These are phyloP conservation scores for Neoscelio sp. DNA, from an alignment of 2,888 invertebrate genomes.

Conservation along the genomic window DNA sequence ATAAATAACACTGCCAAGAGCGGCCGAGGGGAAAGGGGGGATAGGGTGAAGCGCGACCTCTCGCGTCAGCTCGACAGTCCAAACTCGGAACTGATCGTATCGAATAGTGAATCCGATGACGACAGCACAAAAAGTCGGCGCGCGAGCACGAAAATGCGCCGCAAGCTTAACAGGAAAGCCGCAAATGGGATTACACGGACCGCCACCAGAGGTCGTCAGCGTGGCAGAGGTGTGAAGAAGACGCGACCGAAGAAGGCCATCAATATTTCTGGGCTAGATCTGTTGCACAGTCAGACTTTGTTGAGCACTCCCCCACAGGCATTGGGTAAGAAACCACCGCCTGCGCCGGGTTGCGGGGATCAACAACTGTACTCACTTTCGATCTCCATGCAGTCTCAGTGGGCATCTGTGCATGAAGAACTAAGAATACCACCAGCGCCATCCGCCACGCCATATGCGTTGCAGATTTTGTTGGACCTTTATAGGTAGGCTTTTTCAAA, in stretches of 20 bases:
- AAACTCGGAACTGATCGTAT: constrained; percentile 80
- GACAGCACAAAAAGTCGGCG: constrained; percentile 78
- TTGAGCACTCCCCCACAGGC: constrained; percentile 92
- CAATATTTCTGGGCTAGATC: constrained; percentile 94
- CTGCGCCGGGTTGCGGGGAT: constrained; percentile 96
- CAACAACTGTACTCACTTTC: constrained; percentile 93
- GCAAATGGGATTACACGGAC: constrained; percentile 75
- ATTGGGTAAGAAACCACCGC: constrained; percentile 89
- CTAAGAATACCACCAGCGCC: constrained; percentile 92
- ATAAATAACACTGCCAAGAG: constrained; percentile 83
- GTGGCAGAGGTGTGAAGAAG: constrained; percentile 86
- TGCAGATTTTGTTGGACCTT: constrained; percentile 94
- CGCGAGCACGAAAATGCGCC: constrained; percentile 79
- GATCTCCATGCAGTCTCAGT: constrained; percentile 86
- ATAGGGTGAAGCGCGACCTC: constrained; percentile 84
- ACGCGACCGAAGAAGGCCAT: constrained; percentile 86
- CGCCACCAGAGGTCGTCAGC: constrained; percentile 77
- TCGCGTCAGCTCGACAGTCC: constrained; percentile 84
- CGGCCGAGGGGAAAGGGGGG: constrained; percentile 79
- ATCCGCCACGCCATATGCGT: constrained; percentile 91
- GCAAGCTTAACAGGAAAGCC: constrained; percentile 78
- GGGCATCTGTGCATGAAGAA: constrained; percentile 90
- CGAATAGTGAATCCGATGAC: constrained; percentile 80
- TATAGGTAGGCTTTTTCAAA: constrained; percentile 83
- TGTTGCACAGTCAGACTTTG: constrained; percentile 94